Evolutionary conservation across 2,888 invertebrate species (phyloP).

Genomic region (Gerris lacustris): DNA sequence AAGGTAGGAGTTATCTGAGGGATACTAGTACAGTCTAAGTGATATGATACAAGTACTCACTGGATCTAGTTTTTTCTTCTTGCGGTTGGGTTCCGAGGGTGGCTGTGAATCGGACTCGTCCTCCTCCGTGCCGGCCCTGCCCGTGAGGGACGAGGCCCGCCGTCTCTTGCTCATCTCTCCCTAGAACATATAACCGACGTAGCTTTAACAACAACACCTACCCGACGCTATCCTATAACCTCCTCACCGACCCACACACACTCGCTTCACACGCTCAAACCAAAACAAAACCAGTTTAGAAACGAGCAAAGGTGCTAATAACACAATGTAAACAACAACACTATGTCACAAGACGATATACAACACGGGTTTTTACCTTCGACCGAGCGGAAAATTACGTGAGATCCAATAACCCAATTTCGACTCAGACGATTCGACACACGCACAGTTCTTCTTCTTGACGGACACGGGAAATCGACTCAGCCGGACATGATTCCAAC

Average conservation of each 20-base stretch:
- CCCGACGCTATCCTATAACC: too few relatives aligned
- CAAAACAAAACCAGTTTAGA: background rate
- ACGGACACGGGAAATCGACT: too few relatives aligned
- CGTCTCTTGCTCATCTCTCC: slow-evolving; percentile 59
- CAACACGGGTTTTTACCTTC: background rate
- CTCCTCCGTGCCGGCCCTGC: slow-evolving; percentile 58
- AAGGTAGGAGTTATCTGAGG: background rate
- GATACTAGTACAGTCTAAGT: background rate
- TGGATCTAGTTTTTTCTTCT: slow-evolving; percentile 62
- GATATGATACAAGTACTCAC: slow-evolving; percentile 42
- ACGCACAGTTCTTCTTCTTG: too few relatives aligned
- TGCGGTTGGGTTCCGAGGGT: slow-evolving; percentile 41
- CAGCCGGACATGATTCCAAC: too few relatives aligned
- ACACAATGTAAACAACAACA: background rate
- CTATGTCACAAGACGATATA: background rate
- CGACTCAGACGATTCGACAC: background rate
- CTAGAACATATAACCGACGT: too few relatives aligned
- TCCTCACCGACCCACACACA: too few relatives aligned
- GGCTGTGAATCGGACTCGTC: slow-evolving; percentile 59
- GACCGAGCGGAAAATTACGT: background rate
- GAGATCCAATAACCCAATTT: background rate
- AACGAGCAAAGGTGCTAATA: background rate
- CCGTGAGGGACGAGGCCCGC: slow-evolving; percentile 69
- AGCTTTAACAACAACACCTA: too few relatives aligned
- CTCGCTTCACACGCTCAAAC: background rate